These are phyloP conservation scores for Lasioglossum morio DNA, from an alignment of 2,888 invertebrate genomes.

Conservation along the genomic window DNA sequence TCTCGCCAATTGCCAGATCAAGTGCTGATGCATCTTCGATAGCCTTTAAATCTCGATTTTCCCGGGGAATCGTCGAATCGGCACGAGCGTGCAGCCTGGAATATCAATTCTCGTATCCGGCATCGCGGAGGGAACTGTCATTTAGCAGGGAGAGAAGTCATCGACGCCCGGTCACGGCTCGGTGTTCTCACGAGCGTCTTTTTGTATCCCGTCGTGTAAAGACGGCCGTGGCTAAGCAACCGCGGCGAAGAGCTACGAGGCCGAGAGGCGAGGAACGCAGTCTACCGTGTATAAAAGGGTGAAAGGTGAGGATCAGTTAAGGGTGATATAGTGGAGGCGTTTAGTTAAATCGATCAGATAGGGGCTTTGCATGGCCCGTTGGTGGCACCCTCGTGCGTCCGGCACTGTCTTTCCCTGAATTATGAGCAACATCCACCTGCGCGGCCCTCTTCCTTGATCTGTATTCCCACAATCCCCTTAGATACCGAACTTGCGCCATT, in stretches of 20 bases:
- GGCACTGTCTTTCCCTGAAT: constrained; percentile 71
- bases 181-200: constrained; percentile 51
- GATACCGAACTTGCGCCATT: background rate
- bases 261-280: constrained; percentile 55
- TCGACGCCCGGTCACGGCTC: constrained; percentile 45
- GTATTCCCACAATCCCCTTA: constrained; percentile 48
- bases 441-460: constrained; percentile 51
- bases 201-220: constrained; percentile 26
- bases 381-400: constrained; percentile 68
- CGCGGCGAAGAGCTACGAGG: constrained; percentile 47
- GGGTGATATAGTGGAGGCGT: constrained; percentile 79
- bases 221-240: constrained; percentile 22
- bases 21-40: background rate
- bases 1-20: too few relatives aligned
- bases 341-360: constrained; percentile 82
- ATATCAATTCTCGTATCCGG: constrained; percentile 6
- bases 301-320: constrained; percentile 81
- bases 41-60: background rate
- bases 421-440: constrained; percentile 68
- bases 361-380: constrained; percentile 64
- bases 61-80: background rate
- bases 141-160: constrained; percentile 42
- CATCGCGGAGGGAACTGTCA: background rate
- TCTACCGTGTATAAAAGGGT: constrained; percentile 63
- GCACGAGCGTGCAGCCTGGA: background rate